These are phyloP conservation scores for Lamellibrachia columna DNA, from an alignment of 2,888 invertebrate genomes.

Conservation along the genomic window DNA sequence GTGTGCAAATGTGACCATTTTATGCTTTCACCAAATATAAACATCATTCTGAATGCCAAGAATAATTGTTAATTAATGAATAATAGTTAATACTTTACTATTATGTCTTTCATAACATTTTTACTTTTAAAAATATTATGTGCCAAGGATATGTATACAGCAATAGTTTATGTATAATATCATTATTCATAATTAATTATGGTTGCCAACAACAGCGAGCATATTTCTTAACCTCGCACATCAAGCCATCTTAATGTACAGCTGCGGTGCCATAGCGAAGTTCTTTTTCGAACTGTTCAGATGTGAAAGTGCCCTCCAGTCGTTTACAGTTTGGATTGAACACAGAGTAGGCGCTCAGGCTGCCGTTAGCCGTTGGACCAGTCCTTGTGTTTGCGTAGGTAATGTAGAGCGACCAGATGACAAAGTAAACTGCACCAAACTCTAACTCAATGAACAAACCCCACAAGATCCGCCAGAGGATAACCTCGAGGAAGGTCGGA, in stretches of 20 bases:
- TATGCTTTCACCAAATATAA: too few relatives aligned
- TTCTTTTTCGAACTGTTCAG: constrained; percentile 92
- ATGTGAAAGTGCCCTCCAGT: constrained; percentile 90
- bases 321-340: constrained; percentile 93
- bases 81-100: too few relatives aligned
- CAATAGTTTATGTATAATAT: background rate
- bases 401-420: constrained; percentile 79
- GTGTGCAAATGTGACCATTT: too few relatives aligned
- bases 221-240: background rate
- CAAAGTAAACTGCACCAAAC: constrained; percentile 91
- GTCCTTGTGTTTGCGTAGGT: constrained; percentile 87
- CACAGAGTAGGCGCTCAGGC: constrained; percentile 95
- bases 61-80: too few relatives aligned
- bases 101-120: too few relatives aligned
- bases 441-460: constrained; percentile 81
- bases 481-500: constrained; percentile 69
- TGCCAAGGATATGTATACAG: too few relatives aligned
- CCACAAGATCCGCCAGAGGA: constrained; percentile 81
- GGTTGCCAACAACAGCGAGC: background rate
- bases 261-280: constrained; percentile 66
- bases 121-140: too few relatives aligned
- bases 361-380: constrained; percentile 61
- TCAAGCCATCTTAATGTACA: constrained; percentile 27
- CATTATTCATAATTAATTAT: background rate
- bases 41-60: too few relatives aligned